Evolutionary conservation across 1,140 invertebrate species (phyloP).

Genomic region (Sminthurides bifidus): DNA sequence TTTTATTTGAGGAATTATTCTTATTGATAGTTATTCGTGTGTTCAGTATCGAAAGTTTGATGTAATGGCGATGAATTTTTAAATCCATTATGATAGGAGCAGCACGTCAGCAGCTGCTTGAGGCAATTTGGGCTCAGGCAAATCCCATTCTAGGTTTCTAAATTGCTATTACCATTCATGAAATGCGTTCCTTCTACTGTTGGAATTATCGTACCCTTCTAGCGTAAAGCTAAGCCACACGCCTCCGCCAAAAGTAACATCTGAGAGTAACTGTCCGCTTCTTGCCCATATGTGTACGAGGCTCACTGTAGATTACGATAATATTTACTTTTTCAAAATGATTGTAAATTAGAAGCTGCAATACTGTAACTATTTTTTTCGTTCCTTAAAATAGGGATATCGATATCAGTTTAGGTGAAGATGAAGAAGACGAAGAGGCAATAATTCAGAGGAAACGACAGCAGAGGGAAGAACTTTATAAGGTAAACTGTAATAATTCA

Average conservation of each 20-base stretch:
- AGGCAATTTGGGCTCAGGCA: too few relatives aligned
- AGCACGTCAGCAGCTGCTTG: too few relatives aligned
- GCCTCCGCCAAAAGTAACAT: not conserved
- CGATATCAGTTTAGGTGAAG: slow-evolving; percentile 68
- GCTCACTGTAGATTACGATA: not conserved
- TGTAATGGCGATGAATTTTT: too few relatives aligned
- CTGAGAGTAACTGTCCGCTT: not conserved
- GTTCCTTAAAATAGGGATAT: slow-evolving; percentile 32
- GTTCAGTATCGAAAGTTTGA: too few relatives aligned
- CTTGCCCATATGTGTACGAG: not conserved
- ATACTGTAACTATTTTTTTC: slow-evolving; percentile 10
- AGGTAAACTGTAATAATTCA: slow-evolving; percentile 43
- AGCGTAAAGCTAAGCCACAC: too few relatives aligned
- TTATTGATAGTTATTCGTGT: too few relatives aligned
- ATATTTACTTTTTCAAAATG: not conserved
- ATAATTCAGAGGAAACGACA: slow-evolving; percentile 83
- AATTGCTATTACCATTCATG: too few relatives aligned
- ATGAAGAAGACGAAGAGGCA: slow-evolving; percentile 87
- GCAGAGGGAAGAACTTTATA: slow-evolving; percentile 75
- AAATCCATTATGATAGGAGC: too few relatives aligned
- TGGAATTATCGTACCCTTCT: too few relatives aligned
- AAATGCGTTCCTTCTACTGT: too few relatives aligned
- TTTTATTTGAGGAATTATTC: too few relatives aligned
- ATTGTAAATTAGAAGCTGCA: not conserved
- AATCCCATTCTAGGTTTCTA: too few relatives aligned